phyloP scores from a whole-genome alignment of 2,113 vertebrate genomes.

The Gobius niger region DNA sequence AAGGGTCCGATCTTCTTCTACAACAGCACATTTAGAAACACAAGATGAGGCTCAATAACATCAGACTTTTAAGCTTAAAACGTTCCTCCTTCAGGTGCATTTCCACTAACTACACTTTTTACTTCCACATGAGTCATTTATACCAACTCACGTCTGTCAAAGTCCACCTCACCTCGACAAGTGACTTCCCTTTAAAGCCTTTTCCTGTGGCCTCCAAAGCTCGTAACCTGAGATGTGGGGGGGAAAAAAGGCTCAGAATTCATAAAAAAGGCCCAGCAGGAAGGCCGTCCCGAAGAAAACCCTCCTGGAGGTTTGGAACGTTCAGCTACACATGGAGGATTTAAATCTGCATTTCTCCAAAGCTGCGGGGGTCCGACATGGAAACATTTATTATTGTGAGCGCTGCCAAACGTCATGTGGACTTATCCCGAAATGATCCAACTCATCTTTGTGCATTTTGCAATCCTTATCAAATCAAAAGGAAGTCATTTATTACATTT shows the following conservation, averaged over 20 bases:
- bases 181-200: not conserved
- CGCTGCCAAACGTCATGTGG: not conserved
- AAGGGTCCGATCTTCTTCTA: no score
- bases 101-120: no score
- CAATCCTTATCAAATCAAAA: constrained; percentile 1
- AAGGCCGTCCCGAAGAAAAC: not conserved
- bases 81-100: no score
- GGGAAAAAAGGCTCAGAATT: constrained; percentile 4
- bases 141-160: no score
- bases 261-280: constrained; percentile 14
- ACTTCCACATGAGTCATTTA: no score
- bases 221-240: constrained; percentile 23
- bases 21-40: no score
- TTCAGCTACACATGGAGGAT: constrained; percentile 1
- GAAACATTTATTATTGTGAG: not conserved
- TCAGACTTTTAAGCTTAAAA: no score
- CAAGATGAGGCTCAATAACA: no score
- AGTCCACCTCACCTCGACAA: no score
- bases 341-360: not conserved
- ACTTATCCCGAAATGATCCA: not conserved
- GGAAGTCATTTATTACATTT: constrained; percentile 3
- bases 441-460: not conserved
- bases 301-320: constrained; percentile 4
- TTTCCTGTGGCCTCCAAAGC: not conserved
- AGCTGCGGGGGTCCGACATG: not conserved